Evolutionary conservation across 1,140 invertebrate genomes (phyloP), one percentile per base, ranked within the genome.

Genomic region (Aphidius gifuensis): DNA sequence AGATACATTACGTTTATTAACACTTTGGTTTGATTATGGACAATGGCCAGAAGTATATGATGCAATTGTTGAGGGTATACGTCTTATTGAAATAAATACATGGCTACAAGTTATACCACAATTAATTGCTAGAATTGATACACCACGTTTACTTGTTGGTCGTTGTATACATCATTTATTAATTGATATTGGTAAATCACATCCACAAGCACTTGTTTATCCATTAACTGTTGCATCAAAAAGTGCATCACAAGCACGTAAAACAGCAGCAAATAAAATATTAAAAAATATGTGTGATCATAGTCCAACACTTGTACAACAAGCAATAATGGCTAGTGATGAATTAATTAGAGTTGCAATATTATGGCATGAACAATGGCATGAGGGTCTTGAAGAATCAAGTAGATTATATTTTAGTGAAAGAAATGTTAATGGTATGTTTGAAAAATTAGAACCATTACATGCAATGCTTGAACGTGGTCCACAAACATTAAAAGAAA

Each of bases 71-170:
- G 95, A 98, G 66, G 95, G 95, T 1, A 91, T 99, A 49, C 88
- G 92, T 66, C 87, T 90, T 1, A 96, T 99, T 42, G 93, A 97
- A 71, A 95, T 99, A 61, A 96, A 99, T 71, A 98, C 96, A 9
- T 99, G 98, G 98, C 82, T 99, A 2, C 97, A 99, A 85, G 97
- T 99, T 0, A 99, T 99, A 68, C 98, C 98, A 1, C 98, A 99
- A 79, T 80, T 99, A 3, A 99, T 99, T 67, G 97, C 97, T 2
- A 85, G 97, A 54, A 98, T 99, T 64, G 98, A 99, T 74, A 97
- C 95, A 0, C 92, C 92, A 1, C 84, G 94, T 38, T 87, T 88
- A 62, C 75, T 95, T 51, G 96, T 98, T 0, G 92, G 91, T 0
- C 86, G 92, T 60, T 83, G 98, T 11, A 96, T 99, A 66, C 92